These are phyloP conservation scores for Pogonocichla stellata DNA, from an alignment of 2,113 vertebrate species.

Conservation along the genomic window DNA sequence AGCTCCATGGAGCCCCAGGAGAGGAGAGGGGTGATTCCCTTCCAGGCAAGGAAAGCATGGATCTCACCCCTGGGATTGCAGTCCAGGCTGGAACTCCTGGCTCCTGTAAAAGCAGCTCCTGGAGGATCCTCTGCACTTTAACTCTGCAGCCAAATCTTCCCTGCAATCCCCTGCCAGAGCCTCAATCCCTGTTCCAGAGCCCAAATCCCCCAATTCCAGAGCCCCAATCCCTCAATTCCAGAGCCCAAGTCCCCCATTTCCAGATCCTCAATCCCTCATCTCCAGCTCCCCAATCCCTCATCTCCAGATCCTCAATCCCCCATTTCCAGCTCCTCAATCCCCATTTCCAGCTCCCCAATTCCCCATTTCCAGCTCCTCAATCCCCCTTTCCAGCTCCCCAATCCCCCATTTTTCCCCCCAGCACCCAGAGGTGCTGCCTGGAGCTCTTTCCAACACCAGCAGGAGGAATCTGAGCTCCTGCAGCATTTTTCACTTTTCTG, in stretches of 20 bases:
- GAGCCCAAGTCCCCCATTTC: no score
- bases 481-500: neutral
- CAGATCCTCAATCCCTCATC: no score
- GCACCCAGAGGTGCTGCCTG: neutral
- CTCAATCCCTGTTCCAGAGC: no score
- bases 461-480: neutral
- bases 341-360: no score
- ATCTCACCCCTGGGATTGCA: neutral
- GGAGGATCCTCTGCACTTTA: neutral
- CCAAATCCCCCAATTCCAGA: no score
- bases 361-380: no score
- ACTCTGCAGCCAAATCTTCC: neutral
- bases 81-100: rapidly evolving
- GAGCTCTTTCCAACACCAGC: rapidly evolving
- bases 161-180: no score
- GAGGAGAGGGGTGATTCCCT: neutral
- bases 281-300: no score
- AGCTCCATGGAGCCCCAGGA: neutral
- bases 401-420: neutral
- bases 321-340: no score
- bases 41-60: neutral
- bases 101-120: neutral
- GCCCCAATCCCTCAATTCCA: no score
- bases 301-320: no score
- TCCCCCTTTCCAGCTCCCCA: no score